Percentiles rank a stretch among this genome's conserved stretches.
Conservation (phyloP, 2,113 vertebrate genomes). For the Anseranas semipalmata region DNA sequence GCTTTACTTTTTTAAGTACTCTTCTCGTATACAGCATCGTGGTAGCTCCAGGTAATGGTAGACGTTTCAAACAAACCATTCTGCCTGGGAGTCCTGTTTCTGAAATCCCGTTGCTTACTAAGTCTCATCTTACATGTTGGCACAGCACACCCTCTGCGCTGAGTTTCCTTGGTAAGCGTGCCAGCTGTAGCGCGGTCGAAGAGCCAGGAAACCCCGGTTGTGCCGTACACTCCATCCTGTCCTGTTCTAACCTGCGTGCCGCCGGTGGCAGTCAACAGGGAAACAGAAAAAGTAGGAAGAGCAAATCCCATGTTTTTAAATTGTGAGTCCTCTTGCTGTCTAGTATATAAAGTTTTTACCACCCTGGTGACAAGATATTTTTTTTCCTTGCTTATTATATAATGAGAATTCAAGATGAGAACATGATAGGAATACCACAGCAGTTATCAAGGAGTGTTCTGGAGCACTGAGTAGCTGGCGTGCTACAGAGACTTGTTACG, state of each 20-base stretch:
- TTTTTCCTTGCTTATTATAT: neutral
- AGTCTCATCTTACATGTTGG: fast-evolving
- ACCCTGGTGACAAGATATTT: neutral
- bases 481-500: neutral
- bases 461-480: neutral
- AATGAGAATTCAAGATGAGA: conserved; percentile 1
- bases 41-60: neutral
- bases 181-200: neutral
- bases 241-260: neutral
- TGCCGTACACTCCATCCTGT: neutral
- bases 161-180: neutral
- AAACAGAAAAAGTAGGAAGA: neutral
- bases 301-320: neutral
- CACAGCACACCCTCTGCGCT: neutral
- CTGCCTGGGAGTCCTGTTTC: neutral
- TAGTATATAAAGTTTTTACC: neutral
- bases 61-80: neutral
- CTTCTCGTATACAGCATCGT: neutral
- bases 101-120: neutral
- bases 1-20: neutral
- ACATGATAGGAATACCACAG: neutral
- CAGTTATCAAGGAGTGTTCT: neutral
- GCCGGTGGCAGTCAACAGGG: neutral
- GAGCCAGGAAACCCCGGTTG: neutral
- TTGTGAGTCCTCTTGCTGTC: neutral